Evolutionary conservation across 2,888 invertebrate genomes (phyloP), one percentile per base, ranked within the genome.

Genomic region (Drosophila algonquin): DNA sequence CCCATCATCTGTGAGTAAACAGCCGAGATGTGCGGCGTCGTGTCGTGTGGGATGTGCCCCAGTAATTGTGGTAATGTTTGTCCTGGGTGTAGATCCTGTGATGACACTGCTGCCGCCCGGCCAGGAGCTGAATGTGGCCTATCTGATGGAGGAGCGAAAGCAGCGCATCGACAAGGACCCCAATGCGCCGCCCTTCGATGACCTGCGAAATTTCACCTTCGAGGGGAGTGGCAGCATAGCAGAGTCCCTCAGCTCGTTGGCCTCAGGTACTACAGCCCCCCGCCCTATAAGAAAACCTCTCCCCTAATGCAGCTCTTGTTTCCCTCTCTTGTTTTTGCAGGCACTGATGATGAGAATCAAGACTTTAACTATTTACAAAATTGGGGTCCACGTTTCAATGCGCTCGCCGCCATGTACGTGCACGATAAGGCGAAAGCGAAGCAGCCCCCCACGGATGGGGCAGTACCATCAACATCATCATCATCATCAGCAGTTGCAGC

Each of bases 211-310:
- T 94, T 99, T 99, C 92, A 99, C 98, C 62, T 99, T 99, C 90
- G 99, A 99, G 93, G 99, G 99, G 48, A 98, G 98, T 90, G 98
- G 98, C 93, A 98, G 98, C 92, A 98, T 98, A 64, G 98, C 98
- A 40, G 98, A 98, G 67, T 98, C 98, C 12, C 94, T 99, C 67
- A 98, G 98, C 90, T 99, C 99, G 60, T 94, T 99, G 90, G 98
- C 98, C 89, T 98, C 98, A 91, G 98, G 98, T 97, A 59, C 14
- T 1, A 3, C 5, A 3, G 24, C 35, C 24, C 24, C 46, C 30
- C 3, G 3, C 12, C 3, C 8, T 1, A 21, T 0, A n/a, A 32
- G 35, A 14, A 40, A 32, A 18, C 24, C 9, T 24, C 50, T 35
- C 24, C 9, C 18, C 50, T 35, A 68, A 67, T 44, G 24, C n/a